Evolutionary conservation across 2,888 invertebrate species (phyloP), one percentile per base, ranked within the genome.

Genomic region (Leuctra nigra): DNA sequence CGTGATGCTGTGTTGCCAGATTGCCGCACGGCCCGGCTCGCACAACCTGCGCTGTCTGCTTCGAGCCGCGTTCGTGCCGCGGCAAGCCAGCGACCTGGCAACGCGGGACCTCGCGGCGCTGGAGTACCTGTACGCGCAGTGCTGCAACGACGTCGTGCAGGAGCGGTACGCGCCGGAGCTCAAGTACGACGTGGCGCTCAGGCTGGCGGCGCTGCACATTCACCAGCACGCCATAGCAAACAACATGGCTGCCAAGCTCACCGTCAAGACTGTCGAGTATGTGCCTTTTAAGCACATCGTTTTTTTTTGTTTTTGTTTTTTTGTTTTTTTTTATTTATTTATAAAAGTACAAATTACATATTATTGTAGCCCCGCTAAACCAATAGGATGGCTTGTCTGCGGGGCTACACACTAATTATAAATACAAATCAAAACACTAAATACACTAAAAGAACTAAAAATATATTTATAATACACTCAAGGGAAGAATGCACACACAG

Each of bases 121-220:
- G 66, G 93, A 95, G 73, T 94, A 93, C 72, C 79, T 93, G 33
- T 93, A 88, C 73, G 80, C 84, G 70, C 93, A 93, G 75, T 92
- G 93, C 72, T 92, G 93, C 70, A 94, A 93, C 70, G 95, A 95
- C 73, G 92, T 95, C 13, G 87, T 91, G 0, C 89, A 92, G 68
- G 94, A 94, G 68, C 72, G 93, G 59, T 93, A 92, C 70, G 86
- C 92, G 0, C 91, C 91, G 0, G 94, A 95, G 68, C 77, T 95
- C 63, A 86, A 87, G 68, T 89, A 91, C 39, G 94, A 95, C 65
- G 86, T 88, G 18, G 91, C 92, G 20, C 70, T 95, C 59, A 78
- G 92, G 52, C 73, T 95, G 64, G 91, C 93, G 0, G 92, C 94
- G 0, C 74, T 95, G 54, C 93, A 95, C 66, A 89, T 94, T 73